phyloP scores from a whole-genome alignment of 1,140 invertebrate species.

The Drosophila orosa region DNA sequence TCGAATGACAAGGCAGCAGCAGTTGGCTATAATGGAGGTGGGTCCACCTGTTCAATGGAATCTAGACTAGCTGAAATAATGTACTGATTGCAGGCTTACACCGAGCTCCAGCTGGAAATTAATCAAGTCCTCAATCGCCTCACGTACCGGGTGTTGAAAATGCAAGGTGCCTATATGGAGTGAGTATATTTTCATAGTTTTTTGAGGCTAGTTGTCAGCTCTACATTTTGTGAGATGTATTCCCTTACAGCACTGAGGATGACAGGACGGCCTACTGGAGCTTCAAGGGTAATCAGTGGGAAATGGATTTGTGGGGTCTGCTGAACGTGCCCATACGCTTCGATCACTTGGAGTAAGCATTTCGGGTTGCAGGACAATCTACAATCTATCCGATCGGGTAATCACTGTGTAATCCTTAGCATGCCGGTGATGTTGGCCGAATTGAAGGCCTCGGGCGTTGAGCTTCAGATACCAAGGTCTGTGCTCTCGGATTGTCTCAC shows the following conservation, averaged over 20 bases:
- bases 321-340: conserved; percentile 69
- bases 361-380: too few relatives aligned
- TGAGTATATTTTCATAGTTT: conserved; percentile 20
- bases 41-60: not conserved
- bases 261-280: conserved; percentile 50
- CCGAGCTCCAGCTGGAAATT: conserved; percentile 49
- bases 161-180: conserved; percentile 70
- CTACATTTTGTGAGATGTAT: not conserved
- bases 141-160: conserved; percentile 66
- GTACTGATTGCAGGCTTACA: conserved; percentile 23
- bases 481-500: conserved; percentile 65
- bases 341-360: conserved; percentile 60
- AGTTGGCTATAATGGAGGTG: conserved; percentile 54
- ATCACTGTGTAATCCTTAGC: conserved; percentile 14
- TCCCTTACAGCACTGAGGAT: conserved; percentile 18
- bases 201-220: not conserved
- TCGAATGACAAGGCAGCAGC: conserved; percentile 1
- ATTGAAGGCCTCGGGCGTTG: conserved; percentile 7
- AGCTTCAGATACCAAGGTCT: conserved; percentile 55
- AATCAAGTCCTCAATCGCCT: conserved; percentile 59
- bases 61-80: not conserved
- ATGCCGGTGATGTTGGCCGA: conserved; percentile 58
- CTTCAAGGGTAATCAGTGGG: conserved; percentile 36
- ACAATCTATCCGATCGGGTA: not conserved
- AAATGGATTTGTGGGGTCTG: conserved; percentile 70